Evolutionary conservation across 2,888 invertebrate genomes (phyloP), one percentile per base, ranked within the genome.

Genomic region (Callosobruchus maculatus): DNA sequence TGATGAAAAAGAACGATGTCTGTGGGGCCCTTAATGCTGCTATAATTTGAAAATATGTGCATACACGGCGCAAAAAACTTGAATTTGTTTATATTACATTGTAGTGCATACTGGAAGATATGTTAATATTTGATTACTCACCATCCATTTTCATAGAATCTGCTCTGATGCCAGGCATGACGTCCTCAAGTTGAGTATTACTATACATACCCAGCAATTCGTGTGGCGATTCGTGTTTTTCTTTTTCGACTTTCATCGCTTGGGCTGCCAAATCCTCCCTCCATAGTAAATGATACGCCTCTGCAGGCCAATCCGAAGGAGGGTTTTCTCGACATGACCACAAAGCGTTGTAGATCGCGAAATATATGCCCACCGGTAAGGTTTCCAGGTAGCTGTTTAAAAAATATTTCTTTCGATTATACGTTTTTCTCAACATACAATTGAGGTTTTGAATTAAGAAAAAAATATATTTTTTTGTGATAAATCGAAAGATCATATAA

Each of bases 311-410:
- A 84, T 91, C 91, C 31, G 91, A 88, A 0, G 93, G 93, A 0
- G 95, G 95, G 74, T 90, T 89, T 80, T 91, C 90, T 81, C 94
- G 90, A 80, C 94, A 93, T 78, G 90, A 88, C 85, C 93, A 92
- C 77, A 95, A 90, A 20, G 92, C 90, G 84, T 93, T 91, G 77
- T 92, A 89, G 0, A 94, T 87, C 20, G 93, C 89, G 0, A 94
- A 87, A 9, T 91, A 89, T n/a, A 95, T 87, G 0, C 93, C 94
- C 0, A 92, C 90, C 0, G 95, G 94, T 22, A 95, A 87, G 73
- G 89, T 91, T 81, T 93, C 92, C n/a, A 95, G 86, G 79, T 92
- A 91, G n/a, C 90, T 88, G 31, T 31, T 70, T 22, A 70, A 26
- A 7, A 26, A 70, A n/a, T n/a, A n/a, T n/a, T n/a, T n/a, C n/a